Evolutionary conservation across 2,797 vertebrate species (phyloP).

Genomic region (Hippocampus kuda): DNA sequence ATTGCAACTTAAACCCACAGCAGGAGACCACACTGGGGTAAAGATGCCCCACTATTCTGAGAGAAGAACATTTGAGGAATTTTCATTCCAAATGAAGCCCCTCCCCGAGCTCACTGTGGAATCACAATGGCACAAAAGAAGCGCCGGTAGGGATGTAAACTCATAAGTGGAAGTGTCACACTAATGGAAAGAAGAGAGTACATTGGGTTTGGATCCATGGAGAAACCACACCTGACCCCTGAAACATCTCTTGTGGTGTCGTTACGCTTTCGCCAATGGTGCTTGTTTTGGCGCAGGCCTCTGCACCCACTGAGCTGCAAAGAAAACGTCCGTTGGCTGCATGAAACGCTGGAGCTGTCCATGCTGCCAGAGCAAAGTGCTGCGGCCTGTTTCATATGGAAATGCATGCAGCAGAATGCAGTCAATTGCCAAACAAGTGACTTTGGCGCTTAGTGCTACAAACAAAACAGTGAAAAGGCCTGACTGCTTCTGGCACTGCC

Average conservation of each 20-base stretch:
- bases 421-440: constrained; percentile 79
- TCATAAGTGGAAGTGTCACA: constrained; percentile 63
- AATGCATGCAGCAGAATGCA: constrained; percentile 72
- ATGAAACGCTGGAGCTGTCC: constrained; percentile 53
- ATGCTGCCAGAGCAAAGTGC: constrained; percentile 64
- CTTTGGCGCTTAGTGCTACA: constrained; percentile 66
- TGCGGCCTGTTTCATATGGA: constrained; percentile 75
- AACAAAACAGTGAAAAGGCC: constrained; percentile 56
- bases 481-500: constrained; percentile 35
- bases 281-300: constrained; percentile 60
- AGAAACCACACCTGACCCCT: constrained; percentile 52
- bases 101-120: constrained; percentile 64
- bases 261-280: constrained; percentile 57
- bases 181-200: constrained; percentile 46
- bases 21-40: constrained; percentile 65
- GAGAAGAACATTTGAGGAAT: constrained; percentile 69
- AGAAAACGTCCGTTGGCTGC: constrained; percentile 58
- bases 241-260: constrained; percentile 48
- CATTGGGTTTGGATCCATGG: constrained; percentile 32
- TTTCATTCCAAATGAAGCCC: constrained; percentile 76
- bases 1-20: constrained; percentile 75
- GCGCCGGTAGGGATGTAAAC: constrained; percentile 55
- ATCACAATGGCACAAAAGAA: constrained; percentile 65
- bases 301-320: constrained; percentile 28
- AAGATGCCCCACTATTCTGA: constrained; percentile 59